Evolutionary conservation across 2,113 vertebrate species (phyloP).

Genomic region (Trachemys scripta): DNA sequence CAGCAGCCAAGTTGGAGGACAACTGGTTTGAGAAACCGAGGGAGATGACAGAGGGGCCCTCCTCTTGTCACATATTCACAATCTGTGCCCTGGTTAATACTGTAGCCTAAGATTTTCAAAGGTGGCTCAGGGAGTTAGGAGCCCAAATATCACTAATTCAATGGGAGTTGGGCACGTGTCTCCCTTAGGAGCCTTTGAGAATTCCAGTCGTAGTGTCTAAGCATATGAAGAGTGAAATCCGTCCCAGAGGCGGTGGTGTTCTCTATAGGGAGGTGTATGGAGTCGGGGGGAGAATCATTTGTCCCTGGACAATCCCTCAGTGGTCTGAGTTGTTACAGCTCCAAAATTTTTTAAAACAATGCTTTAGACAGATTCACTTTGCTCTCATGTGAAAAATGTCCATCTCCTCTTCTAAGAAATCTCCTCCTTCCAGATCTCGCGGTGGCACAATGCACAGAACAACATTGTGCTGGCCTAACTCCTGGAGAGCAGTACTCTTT

Average conservation of each 20-base stretch:
- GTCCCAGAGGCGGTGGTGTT: background rate
- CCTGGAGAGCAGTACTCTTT: background rate
- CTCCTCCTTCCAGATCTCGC: background rate
- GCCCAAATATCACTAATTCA: background rate
- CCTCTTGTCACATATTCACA: background rate
- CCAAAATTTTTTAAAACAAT: too few species aligned
- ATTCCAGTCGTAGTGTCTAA: background rate
- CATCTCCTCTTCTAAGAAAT: background rate
- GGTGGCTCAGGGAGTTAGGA: background rate
- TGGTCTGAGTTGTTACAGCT: background rate
- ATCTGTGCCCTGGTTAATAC: background rate
- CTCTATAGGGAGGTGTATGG: background rate
- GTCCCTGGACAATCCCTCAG: background rate
- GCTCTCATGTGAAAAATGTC: background rate
- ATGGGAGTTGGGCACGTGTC: background rate
- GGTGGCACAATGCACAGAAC: background rate
- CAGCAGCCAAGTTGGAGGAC: background rate
- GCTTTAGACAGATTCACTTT: background rate
- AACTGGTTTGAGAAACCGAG: background rate
- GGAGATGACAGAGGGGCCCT: background rate
- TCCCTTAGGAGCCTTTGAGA: background rate
- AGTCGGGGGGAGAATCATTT: background rate
- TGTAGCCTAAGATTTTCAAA: background rate
- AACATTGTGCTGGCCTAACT: background rate
- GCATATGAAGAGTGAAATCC: background rate